Base-by-base conservation (phyloP, 2,113 vertebrate genomes). In the Rissa tridactyla region DNA sequence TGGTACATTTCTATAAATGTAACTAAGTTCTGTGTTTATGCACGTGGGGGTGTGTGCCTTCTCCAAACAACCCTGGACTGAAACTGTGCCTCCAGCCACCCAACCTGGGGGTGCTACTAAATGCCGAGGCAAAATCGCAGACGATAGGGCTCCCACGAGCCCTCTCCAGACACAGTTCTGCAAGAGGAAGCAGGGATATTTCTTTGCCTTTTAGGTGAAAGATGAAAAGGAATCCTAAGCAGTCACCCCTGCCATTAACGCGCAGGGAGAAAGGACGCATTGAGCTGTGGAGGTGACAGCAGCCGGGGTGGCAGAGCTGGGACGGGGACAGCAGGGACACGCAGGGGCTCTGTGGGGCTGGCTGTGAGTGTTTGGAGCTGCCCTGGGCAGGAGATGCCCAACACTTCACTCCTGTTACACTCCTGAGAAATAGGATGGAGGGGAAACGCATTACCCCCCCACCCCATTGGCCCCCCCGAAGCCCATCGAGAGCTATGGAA, bases 391-490 rank as follows among this genome's bases (percentile, higher is more conserved):
- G 18, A 17, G 5, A 1, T 6, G 22, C 22, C n/a, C 40, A 11
- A 1, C 3, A 1, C 17, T 54, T 25, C 14, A 4, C 12, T 46
- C 44, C 44, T 21, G 14, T 27, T 22, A 0, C 1, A 0, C 44
- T 65, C 21, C 49, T 5, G 34, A 21, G 36, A 12, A 23, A 21
- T 0, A 12, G 78, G 47, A 13, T 25, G 47, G 36, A 32, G 4
- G 6, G 13, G n/a, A 6, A 64, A 3, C 19, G 4, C 2, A 0
- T 30, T 12, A 6, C 14, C 55, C 22, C 22, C 20, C 5, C 25
- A 7, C 11, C 64, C 30, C 17, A 7, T 1, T n/a, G 13, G 8
- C 10, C 44, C 71, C 66, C 13, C 2, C 73, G 47, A 60, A 32
- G 46, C 2, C 0, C 62, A 3, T 17, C 1, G 38, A 25, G 58